phyloP scores from a whole-genome alignment of 53 echinoderm and acorn worm genomes.

The Stichopus horrens region DNA sequence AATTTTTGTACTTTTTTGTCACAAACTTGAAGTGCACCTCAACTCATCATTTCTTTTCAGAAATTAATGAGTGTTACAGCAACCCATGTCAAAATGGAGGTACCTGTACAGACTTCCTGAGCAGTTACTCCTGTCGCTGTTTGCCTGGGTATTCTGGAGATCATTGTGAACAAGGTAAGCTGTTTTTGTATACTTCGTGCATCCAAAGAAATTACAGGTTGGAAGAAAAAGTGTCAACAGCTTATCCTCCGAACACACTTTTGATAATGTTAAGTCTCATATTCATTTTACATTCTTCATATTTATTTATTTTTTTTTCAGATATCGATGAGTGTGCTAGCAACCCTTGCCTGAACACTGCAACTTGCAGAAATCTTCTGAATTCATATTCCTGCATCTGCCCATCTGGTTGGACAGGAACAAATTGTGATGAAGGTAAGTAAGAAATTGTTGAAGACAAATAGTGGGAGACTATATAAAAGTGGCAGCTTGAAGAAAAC shows the following conservation, averaged over 20 bases:
- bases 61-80: constrained; percentile 40
- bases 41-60: not conserved
- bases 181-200: not conserved
- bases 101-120: constrained; percentile 23
- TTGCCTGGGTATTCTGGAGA: constrained; percentile 23
- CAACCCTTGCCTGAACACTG: constrained; percentile 69
- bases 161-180: constrained; percentile 29
- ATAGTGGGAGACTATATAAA: too few relatives aligned
- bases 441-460: not conserved
- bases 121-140: constrained; percentile 46
- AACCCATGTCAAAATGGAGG: constrained; percentile 58
- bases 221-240: not conserved
- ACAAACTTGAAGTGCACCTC: not conserved
- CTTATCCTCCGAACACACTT: not conserved
- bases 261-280: too few relatives aligned
- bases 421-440: constrained; percentile 61
- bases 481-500: too few relatives aligned
- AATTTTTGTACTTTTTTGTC: too few relatives aligned
- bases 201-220: not conserved
- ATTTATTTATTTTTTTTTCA: constrained; percentile 8
- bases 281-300: too few relatives aligned
- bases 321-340: constrained; percentile 77
- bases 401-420: constrained; percentile 60
- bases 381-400: constrained; percentile 62
- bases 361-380: constrained; percentile 35